These are phyloP conservation scores for Invenusta paracnida DNA, from an alignment of 2,888 invertebrate genomes.

Conservation along the genomic window DNA sequence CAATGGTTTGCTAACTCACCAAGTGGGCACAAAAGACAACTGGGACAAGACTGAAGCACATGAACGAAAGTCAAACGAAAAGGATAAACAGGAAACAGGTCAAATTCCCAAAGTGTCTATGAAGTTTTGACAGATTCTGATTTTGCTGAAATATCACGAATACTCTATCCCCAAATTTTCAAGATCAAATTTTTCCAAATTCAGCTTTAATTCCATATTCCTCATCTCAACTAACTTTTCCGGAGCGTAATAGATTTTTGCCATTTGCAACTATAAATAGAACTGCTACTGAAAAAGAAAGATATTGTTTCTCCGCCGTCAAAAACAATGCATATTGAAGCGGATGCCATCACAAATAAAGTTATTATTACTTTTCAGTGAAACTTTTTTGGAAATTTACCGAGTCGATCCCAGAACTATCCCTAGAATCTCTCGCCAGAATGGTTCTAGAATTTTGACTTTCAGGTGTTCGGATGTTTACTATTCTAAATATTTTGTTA, in stretches of 20 bases:
- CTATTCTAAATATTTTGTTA: not conserved
- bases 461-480: slow-evolving; percentile 1
- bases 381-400: slow-evolving; percentile 20
- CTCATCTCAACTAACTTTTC: not conserved
- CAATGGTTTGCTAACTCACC: not conserved
- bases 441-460: slow-evolving; percentile 25
- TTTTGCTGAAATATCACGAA: too few species aligned
- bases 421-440: not conserved
- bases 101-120: too few species aligned
- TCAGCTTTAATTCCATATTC: slow-evolving; percentile 12
- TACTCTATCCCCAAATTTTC: too few species aligned
- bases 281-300: too few species aligned
- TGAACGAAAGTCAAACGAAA: not conserved
- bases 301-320: too few species aligned
- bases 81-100: too few species aligned
- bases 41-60: not conserved
- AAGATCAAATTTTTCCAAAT: not conserved
- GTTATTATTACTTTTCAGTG: slow-evolving; percentile 27
- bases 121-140: too few species aligned
- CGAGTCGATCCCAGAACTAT: slow-evolving; percentile 23
- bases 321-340: too few species aligned
- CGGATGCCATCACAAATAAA: too few species aligned
- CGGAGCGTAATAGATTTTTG: not conserved
- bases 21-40: not conserved
- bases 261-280: too few species aligned